A percentile compares a stretch with the other conserved stretches of the same genome.
Conservation (phyloP, 2,888 invertebrate species). For the Ctenicera cuprea region DNA sequence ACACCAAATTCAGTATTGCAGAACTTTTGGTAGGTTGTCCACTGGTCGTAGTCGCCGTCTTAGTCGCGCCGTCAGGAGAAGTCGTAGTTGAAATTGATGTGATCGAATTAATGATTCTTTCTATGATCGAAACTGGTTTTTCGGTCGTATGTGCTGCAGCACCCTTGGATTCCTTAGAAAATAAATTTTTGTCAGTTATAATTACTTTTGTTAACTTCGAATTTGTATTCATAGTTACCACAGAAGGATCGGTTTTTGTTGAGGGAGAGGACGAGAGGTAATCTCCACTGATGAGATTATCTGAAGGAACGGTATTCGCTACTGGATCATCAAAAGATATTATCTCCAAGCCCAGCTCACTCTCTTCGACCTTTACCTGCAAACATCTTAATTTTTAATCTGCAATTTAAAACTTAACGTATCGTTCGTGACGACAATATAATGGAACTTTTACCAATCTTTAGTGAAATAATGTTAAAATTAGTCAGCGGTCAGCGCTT, state of each 20-base stretch:
- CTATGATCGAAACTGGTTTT: constrained; percentile 69
- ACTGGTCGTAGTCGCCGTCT: constrained; percentile 54
- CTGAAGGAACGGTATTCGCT: constrained; percentile 68
- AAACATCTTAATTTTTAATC: constrained; percentile 45
- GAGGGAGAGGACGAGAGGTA: constrained; percentile 61
- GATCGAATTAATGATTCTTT: constrained; percentile 71
- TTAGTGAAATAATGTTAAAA: constrained; percentile 20
- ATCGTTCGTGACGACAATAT: constrained; percentile 1
- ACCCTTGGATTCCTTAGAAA: constrained; percentile 54
- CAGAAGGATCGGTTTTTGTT: constrained; percentile 41
- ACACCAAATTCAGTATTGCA: constrained; percentile 69
- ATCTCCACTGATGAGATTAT: constrained; percentile 69
- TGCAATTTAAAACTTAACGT: constrained; percentile 8
- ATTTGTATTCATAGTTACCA: constrained; percentile 52
- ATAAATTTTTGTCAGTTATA: constrained; percentile 22
- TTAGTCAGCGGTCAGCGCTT: constrained; percentile 30
- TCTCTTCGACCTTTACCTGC: constrained; percentile 51
- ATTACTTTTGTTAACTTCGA: constrained; percentile 10
- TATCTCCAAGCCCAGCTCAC: constrained; percentile 66
- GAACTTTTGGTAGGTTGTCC: constrained; percentile 63
- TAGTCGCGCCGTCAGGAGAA: constrained; percentile 54
- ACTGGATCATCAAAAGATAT: constrained; percentile 71
- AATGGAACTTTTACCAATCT: neutral
- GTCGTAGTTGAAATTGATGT: constrained; percentile 68
- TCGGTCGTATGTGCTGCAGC: constrained; percentile 61